These are phyloP conservation scores for Hybos culiciformis DNA, from an alignment of 2,888 invertebrate genomes.

Conservation along the genomic window DNA sequence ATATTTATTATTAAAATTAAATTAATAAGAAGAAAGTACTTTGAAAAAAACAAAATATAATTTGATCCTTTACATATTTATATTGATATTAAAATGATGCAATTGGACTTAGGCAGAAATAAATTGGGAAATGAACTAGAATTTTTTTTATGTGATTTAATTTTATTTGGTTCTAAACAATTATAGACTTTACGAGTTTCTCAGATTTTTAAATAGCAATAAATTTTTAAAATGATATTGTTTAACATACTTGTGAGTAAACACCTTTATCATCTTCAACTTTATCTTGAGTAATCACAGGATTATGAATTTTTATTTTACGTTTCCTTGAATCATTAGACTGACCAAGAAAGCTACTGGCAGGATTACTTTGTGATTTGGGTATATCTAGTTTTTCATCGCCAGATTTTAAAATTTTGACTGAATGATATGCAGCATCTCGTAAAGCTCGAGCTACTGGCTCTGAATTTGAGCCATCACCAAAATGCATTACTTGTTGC, in stretches of 20 bases:
- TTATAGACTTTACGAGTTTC: too few species aligned
- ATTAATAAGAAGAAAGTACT: too few species aligned
- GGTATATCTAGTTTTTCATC: slow-evolving; percentile 7
- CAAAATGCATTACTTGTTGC: slow-evolving; percentile 9
- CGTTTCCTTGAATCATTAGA: neutral
- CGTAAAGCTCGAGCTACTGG: slow-evolving; percentile 18
- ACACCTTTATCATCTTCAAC: slow-evolving; percentile 13
- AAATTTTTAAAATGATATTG: neutral
- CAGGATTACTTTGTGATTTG: slow-evolving; percentile 5
- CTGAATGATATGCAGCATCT: slow-evolving; percentile 18
- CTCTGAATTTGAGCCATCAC: slow-evolving; percentile 9
- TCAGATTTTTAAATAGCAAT: neutral
- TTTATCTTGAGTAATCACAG: slow-evolving; percentile 8
- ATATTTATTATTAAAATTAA: neutral
- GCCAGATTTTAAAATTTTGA: slow-evolving; percentile 20
- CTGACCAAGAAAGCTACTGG: neutral
- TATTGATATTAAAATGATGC: too few species aligned
- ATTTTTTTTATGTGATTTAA: too few species aligned
- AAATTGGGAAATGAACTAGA: too few species aligned
- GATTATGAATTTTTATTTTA: slow-evolving; percentile 11
- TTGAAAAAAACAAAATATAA: too few species aligned
- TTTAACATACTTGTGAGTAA: slow-evolving; percentile 20
- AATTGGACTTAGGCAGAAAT: neutral
- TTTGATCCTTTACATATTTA: too few species aligned
- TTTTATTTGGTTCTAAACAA: too few species aligned